Evolutionary conservation across 1,140 invertebrate species (phyloP).

Genomic region (Procambarus virginalis): DNA sequence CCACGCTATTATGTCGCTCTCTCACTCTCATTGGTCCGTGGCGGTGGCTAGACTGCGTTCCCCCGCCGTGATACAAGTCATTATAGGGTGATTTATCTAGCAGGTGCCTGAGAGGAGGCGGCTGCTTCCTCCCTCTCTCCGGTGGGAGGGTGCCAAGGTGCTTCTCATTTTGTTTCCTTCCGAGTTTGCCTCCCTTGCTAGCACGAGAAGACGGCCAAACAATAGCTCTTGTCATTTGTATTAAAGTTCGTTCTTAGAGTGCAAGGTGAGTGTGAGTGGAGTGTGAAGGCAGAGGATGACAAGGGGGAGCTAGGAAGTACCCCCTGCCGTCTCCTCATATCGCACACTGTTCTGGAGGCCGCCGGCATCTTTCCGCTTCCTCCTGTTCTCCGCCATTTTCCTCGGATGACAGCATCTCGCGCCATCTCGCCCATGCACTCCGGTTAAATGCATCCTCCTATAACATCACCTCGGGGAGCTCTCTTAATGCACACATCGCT

Average conservation of each 20-base stretch:
- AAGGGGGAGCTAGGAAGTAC: not conserved
- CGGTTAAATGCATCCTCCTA: not conserved
- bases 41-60: not conserved
- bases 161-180: not conserved
- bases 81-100: not conserved
- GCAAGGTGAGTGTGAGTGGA: not conserved
- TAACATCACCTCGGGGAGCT: not conserved
- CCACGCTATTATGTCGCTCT: too few relatives aligned
- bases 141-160: not conserved
- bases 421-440: slow-evolving; percentile 34
- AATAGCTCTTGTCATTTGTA: too few relatives aligned
- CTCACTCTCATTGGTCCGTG: too few relatives aligned
- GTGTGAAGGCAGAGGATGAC: not conserved
- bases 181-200: not conserved
- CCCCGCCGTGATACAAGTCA: not conserved
- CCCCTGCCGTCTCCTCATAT: not conserved
- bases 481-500: not conserved
- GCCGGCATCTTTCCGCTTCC: slow-evolving; percentile 41
- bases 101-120: slow-evolving; percentile 6
- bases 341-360: slow-evolving; percentile 27
- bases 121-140: not conserved
- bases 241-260: too few relatives aligned
- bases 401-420: slow-evolving; percentile 56
- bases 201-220: too few relatives aligned
- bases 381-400: slow-evolving; percentile 52